These are phyloP conservation scores for Anagyrus pseudococci DNA, from an alignment of 2,888 invertebrate species.

Conservation along the genomic window DNA sequence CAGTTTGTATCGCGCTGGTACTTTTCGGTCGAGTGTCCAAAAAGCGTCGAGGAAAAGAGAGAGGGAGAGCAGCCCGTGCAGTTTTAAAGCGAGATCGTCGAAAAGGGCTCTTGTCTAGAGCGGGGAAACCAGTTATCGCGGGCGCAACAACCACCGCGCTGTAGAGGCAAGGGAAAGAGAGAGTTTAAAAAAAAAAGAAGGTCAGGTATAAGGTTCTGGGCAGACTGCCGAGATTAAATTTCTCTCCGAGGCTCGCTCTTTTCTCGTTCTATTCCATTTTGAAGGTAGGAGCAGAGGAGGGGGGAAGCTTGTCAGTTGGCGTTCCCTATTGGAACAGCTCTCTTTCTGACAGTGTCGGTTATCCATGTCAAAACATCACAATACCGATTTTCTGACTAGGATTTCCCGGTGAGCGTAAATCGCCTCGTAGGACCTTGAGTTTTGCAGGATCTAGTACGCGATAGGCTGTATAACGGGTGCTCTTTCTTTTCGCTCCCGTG, in stretches of 20 bases:
- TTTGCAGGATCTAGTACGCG: neutral
- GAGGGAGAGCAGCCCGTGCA: neutral
- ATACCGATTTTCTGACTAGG: slow-evolving; percentile 33
- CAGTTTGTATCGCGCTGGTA: slow-evolving; percentile 11
- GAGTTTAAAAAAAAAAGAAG: slow-evolving; percentile 27
- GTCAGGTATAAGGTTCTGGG: slow-evolving; percentile 30
- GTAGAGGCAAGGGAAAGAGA: neutral
- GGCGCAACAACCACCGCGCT: slow-evolving; percentile 3
- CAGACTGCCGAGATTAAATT: slow-evolving; percentile 34
- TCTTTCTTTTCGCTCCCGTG: too few species aligned
- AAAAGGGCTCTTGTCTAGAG: slow-evolving; percentile 14
- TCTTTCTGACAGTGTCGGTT: slow-evolving; percentile 44
- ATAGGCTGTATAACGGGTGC: too few species aligned
- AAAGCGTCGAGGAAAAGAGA: slow-evolving; percentile 11
- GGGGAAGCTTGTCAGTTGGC: slow-evolving; percentile 18
- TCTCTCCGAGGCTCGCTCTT: slow-evolving; percentile 18
- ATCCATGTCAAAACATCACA: slow-evolving; percentile 57
- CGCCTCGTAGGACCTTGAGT: slow-evolving; percentile 41
- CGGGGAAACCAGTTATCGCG: slow-evolving; percentile 35
- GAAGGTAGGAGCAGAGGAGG: too few species aligned
- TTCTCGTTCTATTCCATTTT: slow-evolving; percentile 10
- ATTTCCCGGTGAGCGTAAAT: slow-evolving; percentile 44
- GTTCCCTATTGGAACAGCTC: neutral
- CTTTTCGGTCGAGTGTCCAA: slow-evolving; percentile 11
- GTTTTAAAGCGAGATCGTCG: slow-evolving; percentile 28